Evolutionary conservation across 2,113 vertebrate genomes (phyloP).

Genomic region (Eublepharis macularius): DNA sequence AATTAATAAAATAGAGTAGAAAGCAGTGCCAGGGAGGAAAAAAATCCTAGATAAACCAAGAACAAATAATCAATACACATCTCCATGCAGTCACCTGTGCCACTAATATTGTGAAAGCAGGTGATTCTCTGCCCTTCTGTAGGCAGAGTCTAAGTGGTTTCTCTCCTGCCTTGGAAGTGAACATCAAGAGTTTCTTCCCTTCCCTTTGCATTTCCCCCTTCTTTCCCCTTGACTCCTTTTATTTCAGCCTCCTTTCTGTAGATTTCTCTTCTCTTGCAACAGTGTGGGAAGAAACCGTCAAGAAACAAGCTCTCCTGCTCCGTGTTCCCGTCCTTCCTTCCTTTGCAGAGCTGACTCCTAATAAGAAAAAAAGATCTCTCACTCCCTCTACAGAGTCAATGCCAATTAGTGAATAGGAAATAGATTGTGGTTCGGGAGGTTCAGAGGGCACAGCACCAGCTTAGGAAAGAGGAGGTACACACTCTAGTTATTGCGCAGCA

Average conservation of each 20-base stretch:
- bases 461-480: not conserved
- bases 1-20: too few relatives aligned
- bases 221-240: not conserved
- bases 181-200: not conserved
- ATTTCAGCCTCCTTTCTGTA: not conserved
- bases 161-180: not conserved
- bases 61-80: not conserved
- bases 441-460: conserved; percentile 14
- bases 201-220: not conserved
- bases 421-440: conserved; percentile 1
- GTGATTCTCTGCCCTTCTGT: not conserved
- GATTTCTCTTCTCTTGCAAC: not conserved
- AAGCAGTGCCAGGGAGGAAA: not conserved
- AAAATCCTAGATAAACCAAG: not conserved
- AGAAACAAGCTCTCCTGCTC: not conserved
- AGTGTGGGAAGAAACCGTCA: not conserved
- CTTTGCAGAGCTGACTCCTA: conserved; percentile 16
- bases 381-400: not conserved
- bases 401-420: conserved; percentile 32
- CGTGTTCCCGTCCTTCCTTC: not conserved
- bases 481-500: conserved; percentile 15
- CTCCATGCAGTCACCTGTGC: not conserved
- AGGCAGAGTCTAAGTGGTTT: not conserved
- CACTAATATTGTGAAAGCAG: not conserved
- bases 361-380: not conserved